Evolutionary conservation across 1,140 invertebrate species (phyloP).

Genomic region (Zaprionus davidi): DNA sequence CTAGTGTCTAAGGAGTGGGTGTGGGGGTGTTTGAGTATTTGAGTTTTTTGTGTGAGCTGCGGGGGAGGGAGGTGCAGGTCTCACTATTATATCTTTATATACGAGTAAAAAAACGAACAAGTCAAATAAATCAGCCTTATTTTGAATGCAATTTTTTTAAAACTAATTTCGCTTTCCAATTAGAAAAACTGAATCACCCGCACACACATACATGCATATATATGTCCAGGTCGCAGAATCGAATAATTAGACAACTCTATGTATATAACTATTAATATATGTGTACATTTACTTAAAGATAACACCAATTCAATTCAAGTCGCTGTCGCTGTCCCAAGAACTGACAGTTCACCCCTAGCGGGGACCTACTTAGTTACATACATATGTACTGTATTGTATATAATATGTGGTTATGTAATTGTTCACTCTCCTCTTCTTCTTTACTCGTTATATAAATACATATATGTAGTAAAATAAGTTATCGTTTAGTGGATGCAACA

Average conservation of each 20-base stretch:
- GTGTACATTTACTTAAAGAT: slow-evolving; percentile 32
- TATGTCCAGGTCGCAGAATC: slow-evolving; percentile 40
- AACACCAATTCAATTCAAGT: slow-evolving; percentile 40
- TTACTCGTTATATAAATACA: slow-evolving; percentile 38
- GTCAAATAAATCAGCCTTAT: slow-evolving; percentile 82
- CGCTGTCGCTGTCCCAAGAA: slow-evolving; percentile 28
- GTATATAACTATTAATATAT: slow-evolving; percentile 23
- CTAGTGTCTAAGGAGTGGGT: slow-evolving; percentile 19
- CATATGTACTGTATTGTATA: slow-evolving; percentile 45
- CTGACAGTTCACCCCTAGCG: slow-evolving; percentile 17
- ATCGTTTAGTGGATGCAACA: slow-evolving; percentile 80
- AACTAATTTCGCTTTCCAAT: slow-evolving; percentile 74
- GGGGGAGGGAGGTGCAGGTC: slow-evolving; percentile 25
- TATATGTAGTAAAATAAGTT: slow-evolving; percentile 65
- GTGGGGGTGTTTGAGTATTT: slow-evolving; percentile 3
- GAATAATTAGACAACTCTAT: slow-evolving; percentile 17
- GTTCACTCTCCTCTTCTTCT: slow-evolving; percentile 14
- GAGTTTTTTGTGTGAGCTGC: slow-evolving; percentile 22
- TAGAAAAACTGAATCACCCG: slow-evolving; percentile 59
- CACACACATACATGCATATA: slow-evolving; percentile 42
- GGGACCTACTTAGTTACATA: slow-evolving; percentile 35
- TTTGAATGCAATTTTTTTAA: slow-evolving; percentile 74
- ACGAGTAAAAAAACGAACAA: slow-evolving; percentile 70
- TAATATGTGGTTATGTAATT: slow-evolving; percentile 46
- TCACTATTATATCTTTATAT: slow-evolving; percentile 42